phyloP scores from a whole-genome alignment of 2,888 invertebrate species.

The Perizoma flavofasciatum region DNA sequence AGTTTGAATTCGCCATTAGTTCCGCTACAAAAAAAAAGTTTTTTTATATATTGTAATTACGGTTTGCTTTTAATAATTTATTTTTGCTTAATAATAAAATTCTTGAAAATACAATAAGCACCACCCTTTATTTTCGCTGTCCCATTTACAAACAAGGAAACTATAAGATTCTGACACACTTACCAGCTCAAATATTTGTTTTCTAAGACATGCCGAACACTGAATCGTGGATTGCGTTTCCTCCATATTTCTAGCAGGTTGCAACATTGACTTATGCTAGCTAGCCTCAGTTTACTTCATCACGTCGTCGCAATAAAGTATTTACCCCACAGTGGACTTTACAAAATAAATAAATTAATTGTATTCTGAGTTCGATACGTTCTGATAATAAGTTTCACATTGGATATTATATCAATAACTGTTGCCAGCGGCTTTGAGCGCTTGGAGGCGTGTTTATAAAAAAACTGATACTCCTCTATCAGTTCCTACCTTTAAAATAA shows the following conservation, averaged over 20 bases:
- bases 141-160: constrained; percentile 23
- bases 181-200: constrained; percentile 34
- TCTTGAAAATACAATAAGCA: too few relatives aligned
- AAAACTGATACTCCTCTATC: too few relatives aligned
- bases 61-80: too few relatives aligned
- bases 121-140: not conserved
- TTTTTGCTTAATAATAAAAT: too few relatives aligned
- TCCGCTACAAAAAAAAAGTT: too few relatives aligned
- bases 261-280: constrained; percentile 27
- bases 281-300: constrained; percentile 16
- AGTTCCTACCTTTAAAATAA: too few relatives aligned
- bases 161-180: constrained; percentile 12
- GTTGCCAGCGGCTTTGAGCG: too few relatives aligned
- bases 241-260: constrained; percentile 53
- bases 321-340: constrained; percentile 19
- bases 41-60: too few relatives aligned
- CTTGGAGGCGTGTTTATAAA: too few relatives aligned
- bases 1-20: too few relatives aligned
- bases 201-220: constrained; percentile 36
- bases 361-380: not conserved
- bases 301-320: constrained; percentile 14
- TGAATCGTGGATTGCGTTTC: constrained; percentile 40
- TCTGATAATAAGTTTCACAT: too few relatives aligned
- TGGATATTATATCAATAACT: too few relatives aligned
- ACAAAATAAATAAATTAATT: constrained; percentile 2